Conservation (phyloP, 2,888 invertebrate species). For the Cerastis rubricosa region DNA sequence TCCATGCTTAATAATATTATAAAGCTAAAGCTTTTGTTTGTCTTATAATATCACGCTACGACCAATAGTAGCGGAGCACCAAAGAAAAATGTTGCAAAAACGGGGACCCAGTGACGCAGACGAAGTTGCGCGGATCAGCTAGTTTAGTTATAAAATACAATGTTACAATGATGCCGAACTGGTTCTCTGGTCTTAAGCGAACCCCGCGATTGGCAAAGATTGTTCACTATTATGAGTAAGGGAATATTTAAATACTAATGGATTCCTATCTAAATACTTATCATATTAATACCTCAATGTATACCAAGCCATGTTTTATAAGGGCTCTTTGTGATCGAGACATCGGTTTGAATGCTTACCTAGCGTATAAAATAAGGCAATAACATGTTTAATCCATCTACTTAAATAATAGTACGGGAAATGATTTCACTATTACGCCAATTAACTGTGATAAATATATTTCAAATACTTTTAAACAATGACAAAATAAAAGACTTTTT, state of each 20-base stretch:
- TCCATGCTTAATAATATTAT: no score
- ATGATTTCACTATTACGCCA: neutral
- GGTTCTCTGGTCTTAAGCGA: conserved; percentile 29
- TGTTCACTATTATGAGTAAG: conserved; percentile 36
- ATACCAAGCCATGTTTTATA: neutral
- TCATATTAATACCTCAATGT: conserved; percentile 1
- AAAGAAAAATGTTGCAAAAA: no score
- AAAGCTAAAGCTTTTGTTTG: no score
- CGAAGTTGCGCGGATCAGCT: no score
- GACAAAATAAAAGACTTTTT: neutral
- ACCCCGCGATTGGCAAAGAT: conserved; percentile 5
- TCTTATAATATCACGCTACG: no score
- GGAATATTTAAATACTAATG: conserved; percentile 33
- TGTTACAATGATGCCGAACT: neutral
- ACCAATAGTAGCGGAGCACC: no score
- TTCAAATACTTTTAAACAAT: neutral
- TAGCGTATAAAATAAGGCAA: neutral
- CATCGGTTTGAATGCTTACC: neutral
- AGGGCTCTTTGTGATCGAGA: neutral
- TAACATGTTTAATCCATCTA: neutral
- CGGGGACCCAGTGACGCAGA: no score
- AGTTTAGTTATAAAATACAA: neutral
- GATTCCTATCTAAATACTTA: conserved; percentile 11
- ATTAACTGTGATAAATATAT: neutral
- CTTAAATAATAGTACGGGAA: neutral